Percentiles rank a stretch among this genome's conserved stretches.
phyloP scores from a whole-genome alignment of 2,113 vertebrate species.

The Noctilio leporinus region DNA sequence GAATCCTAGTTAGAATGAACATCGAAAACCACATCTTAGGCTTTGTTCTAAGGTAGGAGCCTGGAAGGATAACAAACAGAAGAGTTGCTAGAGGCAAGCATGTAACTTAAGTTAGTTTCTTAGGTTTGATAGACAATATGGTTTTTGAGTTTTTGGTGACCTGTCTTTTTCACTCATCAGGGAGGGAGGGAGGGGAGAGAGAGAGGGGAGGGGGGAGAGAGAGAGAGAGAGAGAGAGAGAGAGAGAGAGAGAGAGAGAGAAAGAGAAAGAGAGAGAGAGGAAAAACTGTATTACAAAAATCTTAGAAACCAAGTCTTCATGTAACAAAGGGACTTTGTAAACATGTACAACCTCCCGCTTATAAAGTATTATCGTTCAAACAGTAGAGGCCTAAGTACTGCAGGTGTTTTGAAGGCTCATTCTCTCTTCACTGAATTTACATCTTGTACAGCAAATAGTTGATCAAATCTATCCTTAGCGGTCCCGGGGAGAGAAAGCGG shows the following conservation, averaged over 20 bases:
- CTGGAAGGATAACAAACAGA: not conserved
- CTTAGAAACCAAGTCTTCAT: not conserved
- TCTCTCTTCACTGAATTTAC: not conserved
- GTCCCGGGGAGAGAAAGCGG: not conserved
- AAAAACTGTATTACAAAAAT: not conserved
- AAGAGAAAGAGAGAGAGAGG: rapidly evolving
- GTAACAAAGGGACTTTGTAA: not conserved
- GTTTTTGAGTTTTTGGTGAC: not conserved
- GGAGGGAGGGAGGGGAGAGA: not conserved
- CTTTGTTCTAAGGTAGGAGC: not conserved
- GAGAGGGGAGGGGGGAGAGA: too few relatives aligned
- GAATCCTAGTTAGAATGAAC: not conserved
- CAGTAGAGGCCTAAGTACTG: not conserved
- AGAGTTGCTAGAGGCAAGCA: not conserved
- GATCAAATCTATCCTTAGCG: not conserved
- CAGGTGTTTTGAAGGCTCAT: not conserved
- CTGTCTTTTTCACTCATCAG: not conserved
- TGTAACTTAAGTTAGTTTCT: not conserved
- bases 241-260: not conserved
- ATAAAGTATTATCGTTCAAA: not conserved
- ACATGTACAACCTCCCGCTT: not conserved
- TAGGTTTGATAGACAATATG: not conserved
- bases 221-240: rapidly evolving
- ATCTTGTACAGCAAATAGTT: not conserved
- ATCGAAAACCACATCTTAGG: not conserved